phyloP scores from a whole-genome alignment of 2,888 invertebrate species.

The Lumbricus terrestris region DNA sequence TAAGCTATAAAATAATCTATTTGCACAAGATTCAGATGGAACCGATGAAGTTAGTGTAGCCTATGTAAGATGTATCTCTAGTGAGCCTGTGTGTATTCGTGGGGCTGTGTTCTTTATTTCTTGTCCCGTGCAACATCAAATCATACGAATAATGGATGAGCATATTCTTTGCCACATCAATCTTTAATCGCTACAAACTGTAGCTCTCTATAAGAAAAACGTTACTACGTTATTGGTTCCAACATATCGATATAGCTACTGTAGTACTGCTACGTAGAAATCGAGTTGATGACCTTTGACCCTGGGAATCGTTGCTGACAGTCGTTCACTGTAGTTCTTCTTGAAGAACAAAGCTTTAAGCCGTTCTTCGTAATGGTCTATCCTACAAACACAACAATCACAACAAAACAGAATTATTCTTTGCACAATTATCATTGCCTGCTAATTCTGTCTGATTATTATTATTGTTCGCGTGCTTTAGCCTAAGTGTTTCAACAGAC shows the following conservation, averaged over 20 bases:
- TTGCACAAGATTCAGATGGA: too few relatives aligned
- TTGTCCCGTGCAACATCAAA: not conserved
- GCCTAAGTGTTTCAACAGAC: too few relatives aligned
- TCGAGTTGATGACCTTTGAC: slow-evolving; percentile 65
- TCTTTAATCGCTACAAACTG: slow-evolving; percentile 71
- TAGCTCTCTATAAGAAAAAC: too few relatives aligned
- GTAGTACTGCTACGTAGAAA: not conserved
- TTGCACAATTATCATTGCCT: not conserved
- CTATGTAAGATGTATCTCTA: too few relatives aligned
- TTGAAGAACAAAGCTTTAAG: slow-evolving; percentile 71
- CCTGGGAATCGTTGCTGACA: slow-evolving; percentile 80
- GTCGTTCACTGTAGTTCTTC: slow-evolving; percentile 85
- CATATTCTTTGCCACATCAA: not conserved
- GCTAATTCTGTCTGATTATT: not conserved
- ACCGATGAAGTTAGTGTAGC: too few relatives aligned
- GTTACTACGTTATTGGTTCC: too few relatives aligned
- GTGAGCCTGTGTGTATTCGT: too few relatives aligned
- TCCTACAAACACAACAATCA: slow-evolving; percentile 26
- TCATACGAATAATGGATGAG: not conserved
- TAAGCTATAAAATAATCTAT: not conserved
- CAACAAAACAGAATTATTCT: not conserved
- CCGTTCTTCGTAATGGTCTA: slow-evolving; percentile 63
- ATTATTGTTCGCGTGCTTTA: too few relatives aligned
- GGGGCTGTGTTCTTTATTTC: too few relatives aligned
- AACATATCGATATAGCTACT: too few relatives aligned